phyloP scores from a whole-genome alignment of 2,797 vertebrate species.

The Typhlichthys subterraneus region DNA sequence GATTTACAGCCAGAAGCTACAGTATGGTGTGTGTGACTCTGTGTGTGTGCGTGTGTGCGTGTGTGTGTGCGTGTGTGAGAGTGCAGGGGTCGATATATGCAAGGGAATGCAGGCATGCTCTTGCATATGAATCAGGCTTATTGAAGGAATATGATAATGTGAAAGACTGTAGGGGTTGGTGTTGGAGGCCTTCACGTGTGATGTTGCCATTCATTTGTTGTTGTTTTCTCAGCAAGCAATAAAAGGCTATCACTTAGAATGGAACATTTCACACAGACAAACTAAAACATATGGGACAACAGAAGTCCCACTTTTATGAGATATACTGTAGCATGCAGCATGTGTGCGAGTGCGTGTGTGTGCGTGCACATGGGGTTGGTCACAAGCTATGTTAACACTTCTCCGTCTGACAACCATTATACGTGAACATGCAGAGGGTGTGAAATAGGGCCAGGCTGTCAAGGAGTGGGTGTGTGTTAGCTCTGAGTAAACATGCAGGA shows the following conservation, averaged over 20 bases:
- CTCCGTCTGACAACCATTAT: background rate
- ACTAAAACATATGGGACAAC: conserved; percentile 21
- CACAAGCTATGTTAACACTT: background rate
- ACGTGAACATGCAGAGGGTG: conserved; percentile 37
- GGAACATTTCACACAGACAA: conserved; percentile 25
- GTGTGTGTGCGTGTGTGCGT: conserved; percentile 24
- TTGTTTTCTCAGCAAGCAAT: conserved; percentile 36
- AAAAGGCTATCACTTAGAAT: conserved; percentile 38
- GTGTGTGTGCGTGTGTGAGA: conserved; percentile 20
- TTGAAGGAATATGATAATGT: conserved; percentile 2
- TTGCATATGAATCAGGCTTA: conserved; percentile 49
- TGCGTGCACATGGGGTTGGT: background rate
- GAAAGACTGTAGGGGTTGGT: conserved; percentile 7
- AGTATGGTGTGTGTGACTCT: conserved; percentile 8
- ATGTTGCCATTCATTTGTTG: conserved; percentile 6
- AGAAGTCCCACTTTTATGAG: conserved; percentile 31
- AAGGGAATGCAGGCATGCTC: conserved; percentile 44
- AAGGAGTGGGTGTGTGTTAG: conserved; percentile 36
- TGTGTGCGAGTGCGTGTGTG: background rate
- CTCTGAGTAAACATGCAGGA: conserved; percentile 61
- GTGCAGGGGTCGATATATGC: conserved; percentile 1
- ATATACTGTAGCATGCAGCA: background rate
- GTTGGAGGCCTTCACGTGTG: conserved; percentile 3
- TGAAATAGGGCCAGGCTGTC: background rate
- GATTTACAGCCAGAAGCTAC: conserved; percentile 53